phyloP scores from a whole-genome alignment of 2,888 invertebrate species.

The Oasisia sp. region DNA sequence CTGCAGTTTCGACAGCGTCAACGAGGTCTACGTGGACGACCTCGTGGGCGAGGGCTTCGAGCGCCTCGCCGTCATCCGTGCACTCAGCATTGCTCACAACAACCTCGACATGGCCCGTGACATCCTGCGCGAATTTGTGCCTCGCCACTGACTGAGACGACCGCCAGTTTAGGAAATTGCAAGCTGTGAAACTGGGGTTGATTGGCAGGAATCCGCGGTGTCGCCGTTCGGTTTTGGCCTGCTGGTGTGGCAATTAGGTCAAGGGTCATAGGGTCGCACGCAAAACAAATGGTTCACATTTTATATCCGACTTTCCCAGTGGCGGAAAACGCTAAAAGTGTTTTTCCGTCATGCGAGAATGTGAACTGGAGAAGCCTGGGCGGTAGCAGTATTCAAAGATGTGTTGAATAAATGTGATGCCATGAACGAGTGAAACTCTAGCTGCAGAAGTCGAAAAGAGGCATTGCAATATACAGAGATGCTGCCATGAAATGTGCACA shows the following conservation, averaged over 20 bases:
- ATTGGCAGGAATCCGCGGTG: neutral
- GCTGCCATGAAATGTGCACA: neutral
- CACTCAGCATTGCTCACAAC: conserved; percentile 90
- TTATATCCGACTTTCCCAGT: neutral
- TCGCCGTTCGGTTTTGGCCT: neutral
- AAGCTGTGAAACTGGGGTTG: neutral
- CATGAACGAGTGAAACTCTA: neutral
- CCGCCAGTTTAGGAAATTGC: conserved; percentile 4
- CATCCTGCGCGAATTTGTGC: conserved; percentile 89
- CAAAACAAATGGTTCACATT: neutral
- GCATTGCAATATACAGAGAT: neutral
- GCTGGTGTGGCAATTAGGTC: neutral
- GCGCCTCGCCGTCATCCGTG: conserved; percentile 89
- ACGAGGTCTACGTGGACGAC: conserved; percentile 76
- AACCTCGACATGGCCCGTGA: conserved; percentile 96
- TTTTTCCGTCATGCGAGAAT: neutral
- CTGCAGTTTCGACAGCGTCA: conserved; percentile 47
- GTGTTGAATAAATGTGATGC: neutral
- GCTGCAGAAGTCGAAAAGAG: neutral
- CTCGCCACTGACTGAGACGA: conserved; percentile 65
- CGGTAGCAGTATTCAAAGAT: neutral
- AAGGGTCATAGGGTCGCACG: neutral
- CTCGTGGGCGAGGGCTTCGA: conserved; percentile 91
- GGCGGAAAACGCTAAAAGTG: neutral
- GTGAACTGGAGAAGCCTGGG: neutral